phyloP scores from a whole-genome alignment of 1,140 invertebrate species.

The Diabrotica undecimpunctata region DNA sequence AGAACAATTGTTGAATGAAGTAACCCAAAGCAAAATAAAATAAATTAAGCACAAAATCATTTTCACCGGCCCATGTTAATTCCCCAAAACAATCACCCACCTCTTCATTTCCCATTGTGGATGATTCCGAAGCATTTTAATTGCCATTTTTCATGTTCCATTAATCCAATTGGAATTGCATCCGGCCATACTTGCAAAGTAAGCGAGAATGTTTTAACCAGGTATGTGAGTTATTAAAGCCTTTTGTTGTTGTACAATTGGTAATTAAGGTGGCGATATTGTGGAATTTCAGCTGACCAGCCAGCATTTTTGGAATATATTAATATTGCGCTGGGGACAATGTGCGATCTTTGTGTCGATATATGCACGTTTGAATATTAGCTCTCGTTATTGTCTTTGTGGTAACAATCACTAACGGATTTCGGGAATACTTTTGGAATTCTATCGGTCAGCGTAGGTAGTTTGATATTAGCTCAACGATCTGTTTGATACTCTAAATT shows the following conservation, averaged over 20 bases:
- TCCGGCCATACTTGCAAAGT: neutral
- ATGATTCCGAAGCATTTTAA: slow-evolving; percentile 13
- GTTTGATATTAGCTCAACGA: too few species aligned
- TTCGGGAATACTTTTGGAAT: neutral
- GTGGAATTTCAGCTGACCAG: slow-evolving; percentile 11
- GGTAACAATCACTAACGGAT: neutral
- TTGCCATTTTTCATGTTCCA: slow-evolving; percentile 17
- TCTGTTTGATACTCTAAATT: too few species aligned
- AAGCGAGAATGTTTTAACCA: slow-evolving; percentile 11
- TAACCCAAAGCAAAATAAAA: too few species aligned
- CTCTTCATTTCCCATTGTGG: too few species aligned
- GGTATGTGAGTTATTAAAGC: slow-evolving; percentile 21
- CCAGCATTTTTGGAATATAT: slow-evolving; percentile 18
- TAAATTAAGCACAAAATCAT: too few species aligned
- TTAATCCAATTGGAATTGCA: slow-evolving; percentile 9
- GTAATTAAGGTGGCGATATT: slow-evolving; percentile 21
- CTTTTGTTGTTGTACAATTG: slow-evolving; percentile 16
- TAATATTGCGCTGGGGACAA: slow-evolving; percentile 11
- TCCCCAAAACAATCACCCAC: neutral
- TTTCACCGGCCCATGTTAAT: neutral
- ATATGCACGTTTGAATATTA: neutral
- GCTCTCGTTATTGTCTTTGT: neutral
- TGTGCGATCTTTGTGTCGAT: neutral
- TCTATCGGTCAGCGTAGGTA: neutral
- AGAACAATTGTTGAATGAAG: too few species aligned